A percentile compares a stretch with the other conserved stretches of the same genome.
Evolutionary conservation across 37 sponge, comb jelly and placozoan species (phyloP).

Genomic region (Beroe ovata): DNA sequence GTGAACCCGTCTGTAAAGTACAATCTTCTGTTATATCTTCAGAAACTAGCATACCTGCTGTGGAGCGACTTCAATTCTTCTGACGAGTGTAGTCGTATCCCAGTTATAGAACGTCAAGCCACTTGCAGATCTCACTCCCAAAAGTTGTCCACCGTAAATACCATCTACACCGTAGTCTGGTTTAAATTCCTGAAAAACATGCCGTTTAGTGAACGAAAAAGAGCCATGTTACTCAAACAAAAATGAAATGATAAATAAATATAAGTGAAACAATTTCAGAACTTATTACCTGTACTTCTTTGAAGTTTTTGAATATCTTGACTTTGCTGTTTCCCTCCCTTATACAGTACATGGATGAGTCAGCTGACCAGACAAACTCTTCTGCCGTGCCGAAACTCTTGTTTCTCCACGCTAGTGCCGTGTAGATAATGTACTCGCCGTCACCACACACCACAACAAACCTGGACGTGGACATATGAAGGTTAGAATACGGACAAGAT

Average conservation of each 20-base stretch:
- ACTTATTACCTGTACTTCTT: conserved; percentile 88
- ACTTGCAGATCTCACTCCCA: conserved; percentile 77
- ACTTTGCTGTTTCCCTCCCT: conserved; percentile 76
- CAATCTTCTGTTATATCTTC: neutral
- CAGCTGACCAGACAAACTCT: conserved; percentile 98
- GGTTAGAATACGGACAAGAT: too few relatives aligned
- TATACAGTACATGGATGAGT: conserved; percentile 87
- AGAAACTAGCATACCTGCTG: conserved; percentile 79
- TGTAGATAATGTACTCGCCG: conserved; percentile 99
- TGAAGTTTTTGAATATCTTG: conserved; percentile 95
- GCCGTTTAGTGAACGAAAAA: too few relatives aligned
- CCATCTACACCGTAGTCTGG: conserved; percentile 91
- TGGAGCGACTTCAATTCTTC: conserved; percentile 82
- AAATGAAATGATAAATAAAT: too few relatives aligned
- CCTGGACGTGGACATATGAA: conserved; percentile 67
- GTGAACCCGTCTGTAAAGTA: neutral
- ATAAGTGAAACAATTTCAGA: too few relatives aligned
- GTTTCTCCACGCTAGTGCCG: conserved; percentile 97
- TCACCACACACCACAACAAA: conserved; percentile 98
- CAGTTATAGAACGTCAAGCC: conserved; percentile 84
- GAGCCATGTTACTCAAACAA: too few relatives aligned
- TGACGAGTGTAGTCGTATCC: conserved; percentile 80
- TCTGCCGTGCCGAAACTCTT: conserved; percentile 93
- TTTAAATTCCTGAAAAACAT: conserved; percentile 75
- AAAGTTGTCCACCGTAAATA: conserved; percentile 88